Evolutionary conservation across 2,113 vertebrate genomes (phyloP).

Genomic region (Callipepla squamata): DNA sequence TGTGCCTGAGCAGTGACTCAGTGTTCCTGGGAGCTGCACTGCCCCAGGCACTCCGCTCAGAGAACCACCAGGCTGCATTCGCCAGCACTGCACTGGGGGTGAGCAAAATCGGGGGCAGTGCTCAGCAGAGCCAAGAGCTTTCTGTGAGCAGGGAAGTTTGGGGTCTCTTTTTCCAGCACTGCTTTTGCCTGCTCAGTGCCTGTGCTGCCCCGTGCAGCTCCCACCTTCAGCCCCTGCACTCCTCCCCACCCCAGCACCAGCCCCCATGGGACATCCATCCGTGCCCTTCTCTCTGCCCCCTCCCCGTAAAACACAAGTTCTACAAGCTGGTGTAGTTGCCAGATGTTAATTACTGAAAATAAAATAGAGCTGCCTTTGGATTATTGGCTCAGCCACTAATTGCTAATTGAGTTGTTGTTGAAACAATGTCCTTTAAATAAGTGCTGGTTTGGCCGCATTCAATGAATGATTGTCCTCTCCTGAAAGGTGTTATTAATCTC

Average conservation of each 20-base stretch:
- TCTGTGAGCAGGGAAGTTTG: neutral
- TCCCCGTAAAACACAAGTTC: neutral
- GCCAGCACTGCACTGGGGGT: no score
- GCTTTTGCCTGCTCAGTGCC: neutral
- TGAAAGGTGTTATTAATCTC: conserved; percentile 27
- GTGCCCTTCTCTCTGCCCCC: neutral
- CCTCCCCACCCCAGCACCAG: neutral
- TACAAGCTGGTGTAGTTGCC: neutral
- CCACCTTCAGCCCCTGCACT: neutral
- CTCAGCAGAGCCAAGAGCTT: rapidly evolving
- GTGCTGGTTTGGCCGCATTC: neutral
- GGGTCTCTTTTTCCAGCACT: neutral
- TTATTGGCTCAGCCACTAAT: conserved; percentile 51
- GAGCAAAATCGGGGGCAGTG: neutral
- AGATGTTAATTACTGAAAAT: conserved; percentile 55
- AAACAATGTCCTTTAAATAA: conserved; percentile 44
- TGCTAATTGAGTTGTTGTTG: conserved; percentile 32
- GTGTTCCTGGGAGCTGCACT: neutral
- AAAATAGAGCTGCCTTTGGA: conserved; percentile 25
- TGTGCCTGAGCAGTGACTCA: neutral
- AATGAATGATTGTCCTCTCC: conserved; percentile 13
- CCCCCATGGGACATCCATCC: neutral
- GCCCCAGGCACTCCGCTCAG: neutral
- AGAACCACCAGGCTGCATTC: neutral
- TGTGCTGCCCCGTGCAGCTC: rapidly evolving